Percentiles rank a stretch among this genome's conserved stretches.
These are phyloP conservation scores for Lanistes nyassanus DNA, from an alignment of 1,140 invertebrate species.

Conservation along the genomic window DNA sequence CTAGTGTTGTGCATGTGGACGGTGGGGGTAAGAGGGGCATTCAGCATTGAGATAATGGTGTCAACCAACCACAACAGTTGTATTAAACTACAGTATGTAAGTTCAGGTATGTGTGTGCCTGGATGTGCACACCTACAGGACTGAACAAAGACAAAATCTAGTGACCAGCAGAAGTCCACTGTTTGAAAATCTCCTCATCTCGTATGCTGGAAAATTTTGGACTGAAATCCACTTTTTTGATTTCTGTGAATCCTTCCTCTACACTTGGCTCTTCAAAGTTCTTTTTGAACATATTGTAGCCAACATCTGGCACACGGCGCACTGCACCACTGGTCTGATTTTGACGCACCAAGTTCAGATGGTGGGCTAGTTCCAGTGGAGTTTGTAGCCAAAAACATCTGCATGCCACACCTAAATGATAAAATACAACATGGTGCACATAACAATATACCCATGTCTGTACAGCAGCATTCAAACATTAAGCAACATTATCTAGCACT, in stretches of 20 bases:
- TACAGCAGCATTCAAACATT: no score
- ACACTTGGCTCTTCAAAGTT: constrained; percentile 79
- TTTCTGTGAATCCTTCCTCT: constrained; percentile 84
- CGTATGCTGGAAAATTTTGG: constrained; percentile 78
- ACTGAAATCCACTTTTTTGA: constrained; percentile 83
- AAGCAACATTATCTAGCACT: no score
- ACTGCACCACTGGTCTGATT: constrained; percentile 72
- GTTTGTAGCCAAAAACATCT: constrained; percentile 85
- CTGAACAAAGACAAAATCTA: background rate
- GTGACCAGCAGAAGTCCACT: constrained; percentile 47
- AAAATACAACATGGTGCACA: background rate
- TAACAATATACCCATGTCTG: no score
- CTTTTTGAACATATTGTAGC: constrained; percentile 82
- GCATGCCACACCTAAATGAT: constrained; percentile 71
- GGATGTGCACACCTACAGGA: no score
- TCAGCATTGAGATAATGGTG: no score
- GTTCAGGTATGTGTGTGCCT: no score
- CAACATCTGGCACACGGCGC: constrained; percentile 74
- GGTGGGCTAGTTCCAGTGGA: constrained; percentile 81
- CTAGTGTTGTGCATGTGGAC: no score
- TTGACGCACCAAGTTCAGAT: constrained; percentile 86
- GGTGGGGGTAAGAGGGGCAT: no score
- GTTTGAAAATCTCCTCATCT: constrained; percentile 75
- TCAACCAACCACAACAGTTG: no score
- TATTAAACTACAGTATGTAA: no score